Base-by-base conservation (phyloP, 2,113 vertebrate species). In the Antidorcas marsupialis region DNA sequence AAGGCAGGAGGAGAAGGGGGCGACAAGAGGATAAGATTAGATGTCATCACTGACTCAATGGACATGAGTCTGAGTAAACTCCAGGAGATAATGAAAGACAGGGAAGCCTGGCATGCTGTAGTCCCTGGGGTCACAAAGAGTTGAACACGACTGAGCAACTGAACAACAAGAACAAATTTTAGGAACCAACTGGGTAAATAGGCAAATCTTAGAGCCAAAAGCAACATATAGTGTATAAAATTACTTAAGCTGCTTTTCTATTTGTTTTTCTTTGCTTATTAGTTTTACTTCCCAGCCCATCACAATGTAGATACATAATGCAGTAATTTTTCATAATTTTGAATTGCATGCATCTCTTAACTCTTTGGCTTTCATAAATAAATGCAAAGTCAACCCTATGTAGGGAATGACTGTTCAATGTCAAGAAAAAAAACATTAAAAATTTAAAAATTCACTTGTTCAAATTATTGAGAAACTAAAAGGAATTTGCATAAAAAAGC, bases 361-460 rank as follows among this genome's bases (percentile, higher is more conserved):
- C 81, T 71, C 43, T 62, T 93, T 94, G 67, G 30, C n/a, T 87
- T 96, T 53, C 3, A 43, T 67, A 96, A 95, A 86, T 78, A 89
- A 84, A 93, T 71, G 21, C 39, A 74, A 95, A 95, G 64, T 27
- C 71, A 92, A 81, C 33, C 39, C 2, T 59, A 81, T 27, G 53
- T 84, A 55, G 19, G 19, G 19, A 43, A 71, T 59, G 23, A 62
- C 62, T 67, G 12, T 85, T 88, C n/a, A 84, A 12, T 87, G 27
- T 62, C 55, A 92, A 92, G 43, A 45, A 64, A 60, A 95, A 91
- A 71, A 45, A 52, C 30, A 89, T 45, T 43, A 74, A 50, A 96
- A 93, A 90, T 82, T 96, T 62, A 95, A 96, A 95, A 83, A 82
- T 39, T 93, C n/a, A 86, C 76, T 95, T 97, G 36, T 91, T 95